Conservation (phyloP, 2,113 vertebrate genomes). For the Diadophis punctatus region DNA sequence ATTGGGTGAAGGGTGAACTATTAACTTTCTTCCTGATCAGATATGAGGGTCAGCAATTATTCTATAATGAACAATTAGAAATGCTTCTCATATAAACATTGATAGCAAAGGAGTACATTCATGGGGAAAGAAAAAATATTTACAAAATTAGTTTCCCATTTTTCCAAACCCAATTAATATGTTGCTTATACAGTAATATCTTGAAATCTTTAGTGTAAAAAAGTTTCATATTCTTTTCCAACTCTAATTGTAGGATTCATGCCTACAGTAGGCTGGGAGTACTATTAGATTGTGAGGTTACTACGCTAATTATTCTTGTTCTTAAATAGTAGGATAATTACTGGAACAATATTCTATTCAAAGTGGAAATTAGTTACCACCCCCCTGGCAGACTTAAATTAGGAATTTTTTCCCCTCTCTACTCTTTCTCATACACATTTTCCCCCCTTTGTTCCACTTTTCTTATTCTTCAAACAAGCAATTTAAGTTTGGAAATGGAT, state of each 20-base stretch:
- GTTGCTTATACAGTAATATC: constrained; percentile 21
- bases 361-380: constrained; percentile 60
- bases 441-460: constrained; percentile 19
- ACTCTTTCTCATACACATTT: neutral
- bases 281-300: constrained; percentile 27
- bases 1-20: neutral
- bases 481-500: constrained; percentile 24
- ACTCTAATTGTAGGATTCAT: constrained; percentile 29
- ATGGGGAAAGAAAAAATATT: neutral
- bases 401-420: constrained; percentile 34
- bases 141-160: neutral
- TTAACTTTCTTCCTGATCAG: neutral
- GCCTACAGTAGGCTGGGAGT: constrained; percentile 23
- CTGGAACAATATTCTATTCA: constrained; percentile 51
- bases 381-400: constrained; percentile 54
- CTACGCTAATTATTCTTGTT: constrained; percentile 54
- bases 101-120: neutral
- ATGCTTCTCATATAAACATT: neutral
- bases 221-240: constrained; percentile 26
- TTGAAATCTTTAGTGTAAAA: constrained; percentile 24
- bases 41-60: neutral
- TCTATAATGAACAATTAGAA: neutral
- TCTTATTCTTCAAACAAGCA: constrained; percentile 9
- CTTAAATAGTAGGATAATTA: constrained; percentile 62
- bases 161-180: constrained; percentile 16